phyloP scores from a whole-genome alignment of 2,113 vertebrate species.

The Chloropsis hardwickii region DNA sequence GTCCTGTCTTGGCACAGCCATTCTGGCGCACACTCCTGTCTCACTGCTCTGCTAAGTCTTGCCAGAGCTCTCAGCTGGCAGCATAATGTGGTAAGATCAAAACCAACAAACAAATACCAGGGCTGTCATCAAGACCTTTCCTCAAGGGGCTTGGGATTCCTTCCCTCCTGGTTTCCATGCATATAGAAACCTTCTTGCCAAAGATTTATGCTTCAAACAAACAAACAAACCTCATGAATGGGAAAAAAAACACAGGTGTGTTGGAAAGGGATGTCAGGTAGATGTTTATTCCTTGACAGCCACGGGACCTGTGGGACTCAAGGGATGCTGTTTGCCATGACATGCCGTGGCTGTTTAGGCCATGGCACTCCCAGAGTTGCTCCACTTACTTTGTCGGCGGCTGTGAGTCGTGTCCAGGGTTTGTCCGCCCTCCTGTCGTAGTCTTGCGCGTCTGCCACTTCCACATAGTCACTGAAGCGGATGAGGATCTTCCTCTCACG shows the following conservation, averaged over 20 bases:
- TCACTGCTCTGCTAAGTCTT: background rate
- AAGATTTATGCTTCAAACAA: background rate
- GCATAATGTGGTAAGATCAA: background rate
- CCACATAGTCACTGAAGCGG: slow-evolving; percentile 97
- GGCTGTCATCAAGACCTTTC: background rate
- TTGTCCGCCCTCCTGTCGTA: slow-evolving; percentile 96
- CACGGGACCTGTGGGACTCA: background rate
- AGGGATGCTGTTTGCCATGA: background rate
- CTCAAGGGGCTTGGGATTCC: background rate
- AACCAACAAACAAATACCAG: background rate
- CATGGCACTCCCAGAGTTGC: background rate
- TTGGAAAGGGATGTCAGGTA: background rate
- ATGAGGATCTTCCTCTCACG: slow-evolving; percentile 96
- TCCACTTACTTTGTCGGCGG: slow-evolving; percentile 89
- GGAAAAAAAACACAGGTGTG: background rate
- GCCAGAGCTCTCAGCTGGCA: background rate
- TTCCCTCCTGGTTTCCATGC: background rate
- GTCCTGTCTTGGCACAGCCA: background rate
- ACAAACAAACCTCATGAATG: background rate
- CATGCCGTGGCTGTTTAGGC: background rate
- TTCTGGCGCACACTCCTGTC: background rate
- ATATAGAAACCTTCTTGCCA: background rate
- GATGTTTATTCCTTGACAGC: background rate
- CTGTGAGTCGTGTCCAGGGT: slow-evolving; percentile 96
- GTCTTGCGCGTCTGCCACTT: slow-evolving; percentile 95